phyloP scores from a whole-genome alignment of 2,797 vertebrate species.

The Neomorphus geoffroyi region DNA sequence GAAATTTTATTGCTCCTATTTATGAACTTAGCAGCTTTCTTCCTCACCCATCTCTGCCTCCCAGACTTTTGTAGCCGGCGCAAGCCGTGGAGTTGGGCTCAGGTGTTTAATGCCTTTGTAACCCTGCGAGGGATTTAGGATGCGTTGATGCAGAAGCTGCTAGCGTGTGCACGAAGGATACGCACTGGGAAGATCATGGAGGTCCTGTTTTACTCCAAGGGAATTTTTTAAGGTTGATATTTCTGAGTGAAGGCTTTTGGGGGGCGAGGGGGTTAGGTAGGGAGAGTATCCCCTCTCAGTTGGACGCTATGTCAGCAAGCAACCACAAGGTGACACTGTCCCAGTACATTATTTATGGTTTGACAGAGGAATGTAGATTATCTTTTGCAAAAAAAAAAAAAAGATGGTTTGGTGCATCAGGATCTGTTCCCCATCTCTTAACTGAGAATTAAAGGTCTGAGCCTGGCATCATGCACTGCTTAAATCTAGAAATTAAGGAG shows the following conservation, averaged over 20 bases:
- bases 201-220: neutral
- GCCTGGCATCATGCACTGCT: neutral
- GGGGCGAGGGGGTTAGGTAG: neutral
- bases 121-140: neutral
- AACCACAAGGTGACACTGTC: slow-evolving; percentile 62
- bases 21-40: neutral
- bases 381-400: neutral
- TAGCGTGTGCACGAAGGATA: neutral
- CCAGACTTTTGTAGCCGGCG: neutral
- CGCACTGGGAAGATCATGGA: rapidly evolving
- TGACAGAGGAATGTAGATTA: neutral
- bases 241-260: neutral
- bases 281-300: neutral
- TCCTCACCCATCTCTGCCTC: neutral
- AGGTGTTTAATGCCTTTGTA: neutral
- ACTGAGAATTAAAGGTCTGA: neutral
- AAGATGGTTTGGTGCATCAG: neutral
- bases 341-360: slow-evolving; percentile 63
- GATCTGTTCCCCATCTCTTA: neutral
- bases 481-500: neutral
- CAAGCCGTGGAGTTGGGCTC: neutral
- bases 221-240: neutral
- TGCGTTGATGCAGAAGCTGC: neutral
- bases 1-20: neutral
- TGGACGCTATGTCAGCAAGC: slow-evolving; percentile 41